Base-by-base conservation (phyloP, 2,888 invertebrate species). In the Epirrita christyi region DNA sequence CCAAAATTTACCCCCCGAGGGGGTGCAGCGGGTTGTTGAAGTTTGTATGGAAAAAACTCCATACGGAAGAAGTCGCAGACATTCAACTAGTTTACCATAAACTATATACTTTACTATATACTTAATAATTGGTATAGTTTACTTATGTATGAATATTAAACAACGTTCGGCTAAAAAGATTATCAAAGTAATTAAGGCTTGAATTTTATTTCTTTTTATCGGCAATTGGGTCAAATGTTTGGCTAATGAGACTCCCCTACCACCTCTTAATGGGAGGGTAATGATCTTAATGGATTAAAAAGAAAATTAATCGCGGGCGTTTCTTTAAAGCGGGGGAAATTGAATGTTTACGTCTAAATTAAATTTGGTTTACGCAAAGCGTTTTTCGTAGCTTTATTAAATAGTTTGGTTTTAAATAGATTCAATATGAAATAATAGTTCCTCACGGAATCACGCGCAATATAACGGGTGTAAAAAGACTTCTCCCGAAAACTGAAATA, bases 211-310 rank as follows among this genome's bases (percentile, higher is more conserved):
- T 7, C 37, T 38, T 49, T 52, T 54, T 54, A 54, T 50, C 46
- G 58, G 41, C 41, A 42, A 42, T 58, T 45, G 32, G 43, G 38
- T 50, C 40, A 36, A 36, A 52, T 48, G 52, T 52, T 48, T 49
- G 27, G 43, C 48, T 58, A 58, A 54, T 58, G 53, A 54, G 45
- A 27, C 37, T 11, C 42, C 28, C 38, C 32, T n/a, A n/a, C n/a
- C 46, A 37, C 14, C 38, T 14, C 14, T 8, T 2, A 34, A 14
- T 43, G 10, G 58, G 45, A 10, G 38, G 8, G 13, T 48, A 51
- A 51, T 50, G 41, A 46, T 47, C 42, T 41, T 55, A 37, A 51
- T 51, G 52, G 55, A 52, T 52, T 34, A 55, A 55, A 47, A 56
- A 54, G 49, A 50, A 28, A 54, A 54, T 51, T 51, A 47, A 56